Evolutionary conservation across 2,797 vertebrate species (phyloP), one percentile per base, ranked within the genome.

Genomic region (Otus scops): DNA sequence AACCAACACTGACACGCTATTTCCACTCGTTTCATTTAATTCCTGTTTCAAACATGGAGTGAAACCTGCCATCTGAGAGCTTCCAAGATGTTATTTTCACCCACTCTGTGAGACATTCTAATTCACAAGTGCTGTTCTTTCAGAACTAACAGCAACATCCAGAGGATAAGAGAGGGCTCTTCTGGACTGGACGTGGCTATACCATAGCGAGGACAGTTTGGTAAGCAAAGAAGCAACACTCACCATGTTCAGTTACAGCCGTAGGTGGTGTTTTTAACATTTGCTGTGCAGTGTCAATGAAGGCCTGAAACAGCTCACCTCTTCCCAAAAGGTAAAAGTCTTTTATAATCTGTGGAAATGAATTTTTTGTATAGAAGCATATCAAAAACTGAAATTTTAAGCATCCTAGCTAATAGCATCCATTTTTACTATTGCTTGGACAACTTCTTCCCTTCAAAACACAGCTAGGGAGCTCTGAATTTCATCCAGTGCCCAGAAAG

Each of bases 321-420:
- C 99, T 99, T 64, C 99, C 99, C 98, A 99, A 93, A 94, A 99
- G 95, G 93, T 99, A 99, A 89, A 99, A 99, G 94, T 99, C 99
- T 97, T 99, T 99, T 97, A 99, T 99, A 91, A 99, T 99, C 99
- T 99, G 97, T 79, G 89, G 92, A 91, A 73, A 91, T 93, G 95
- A 15, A 10, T 18, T 43, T 88, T 85, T 69, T 77, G 6, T 54
- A 61, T 27, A 11, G 81, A 56, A 75, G 50, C 26, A 14, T 45
- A 56, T 34, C 2, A 88, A 77, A 76, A 92, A 32, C 17, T 12
- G 34, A 56, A 88, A 68, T 41, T 50, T n/a, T 88, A 82, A 82
- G 53, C 20, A n/a, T 83, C 57, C n/a, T 86, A 59, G 23, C 32
- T 84, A n/a, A 41, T 13, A 36, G 27, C 32, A 47, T 30, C 23